Conservation (phyloP, 1,140 invertebrate species). For the Drosophila watanabei region DNA sequence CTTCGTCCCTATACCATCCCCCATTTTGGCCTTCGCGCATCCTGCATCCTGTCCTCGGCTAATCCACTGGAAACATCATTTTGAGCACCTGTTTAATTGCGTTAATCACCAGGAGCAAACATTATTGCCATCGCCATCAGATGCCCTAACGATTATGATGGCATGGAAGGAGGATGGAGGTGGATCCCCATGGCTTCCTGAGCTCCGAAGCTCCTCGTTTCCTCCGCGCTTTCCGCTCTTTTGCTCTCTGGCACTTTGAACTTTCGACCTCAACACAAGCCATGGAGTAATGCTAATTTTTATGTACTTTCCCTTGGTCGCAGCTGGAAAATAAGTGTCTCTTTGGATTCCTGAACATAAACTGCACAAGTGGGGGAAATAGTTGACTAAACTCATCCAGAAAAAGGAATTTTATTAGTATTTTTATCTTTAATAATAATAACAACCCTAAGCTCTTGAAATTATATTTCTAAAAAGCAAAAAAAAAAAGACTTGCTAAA, state of each 20-base stretch:
- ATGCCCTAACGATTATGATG: constrained; percentile 37
- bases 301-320: constrained; percentile 30
- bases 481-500: no score
- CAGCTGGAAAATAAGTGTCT: constrained; percentile 55
- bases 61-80: constrained; percentile 85
- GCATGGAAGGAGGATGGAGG: neutral
- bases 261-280: constrained; percentile 19
- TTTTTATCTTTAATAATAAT: neutral
- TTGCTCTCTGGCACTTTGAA: constrained; percentile 11
- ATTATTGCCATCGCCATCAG: constrained; percentile 59
- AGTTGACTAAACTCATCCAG: neutral
- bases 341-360: neutral
- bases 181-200: neutral
- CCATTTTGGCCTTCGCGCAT: neutral
- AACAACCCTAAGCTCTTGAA: no score
- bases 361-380: neutral
- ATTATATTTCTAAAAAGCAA: no score
- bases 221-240: neutral
- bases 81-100: constrained; percentile 85
- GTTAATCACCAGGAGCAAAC: constrained; percentile 81
- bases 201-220: neutral
- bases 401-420: neutral
- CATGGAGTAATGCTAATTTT: constrained; percentile 44
- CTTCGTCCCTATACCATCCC: neutral
- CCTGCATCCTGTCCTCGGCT: constrained; percentile 47